Conservation (phyloP, 2,113 vertebrate genomes). For the Sander vitreus region DNA sequence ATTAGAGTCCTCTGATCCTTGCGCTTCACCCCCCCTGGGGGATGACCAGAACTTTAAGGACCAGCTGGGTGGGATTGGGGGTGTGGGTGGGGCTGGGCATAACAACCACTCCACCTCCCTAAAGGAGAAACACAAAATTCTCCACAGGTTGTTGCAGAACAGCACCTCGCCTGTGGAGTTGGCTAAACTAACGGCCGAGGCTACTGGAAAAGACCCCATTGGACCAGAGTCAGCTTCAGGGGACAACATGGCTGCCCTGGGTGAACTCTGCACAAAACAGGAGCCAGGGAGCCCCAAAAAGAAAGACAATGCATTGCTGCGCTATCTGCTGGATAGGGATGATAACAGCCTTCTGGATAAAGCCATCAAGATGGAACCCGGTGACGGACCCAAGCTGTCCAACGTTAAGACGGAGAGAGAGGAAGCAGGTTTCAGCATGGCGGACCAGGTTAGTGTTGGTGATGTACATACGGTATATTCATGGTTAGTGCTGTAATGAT, state of each 20-base stretch:
- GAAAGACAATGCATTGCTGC: conserved; percentile 98
- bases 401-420: conserved; percentile 91
- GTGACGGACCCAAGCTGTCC: conserved; percentile 87
- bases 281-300: conserved; percentile 97
- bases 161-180: conserved; percentile 96
- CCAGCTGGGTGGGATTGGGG: conserved; percentile 67
- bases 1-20: conserved; percentile 90
- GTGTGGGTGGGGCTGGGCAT: conserved; percentile 67
- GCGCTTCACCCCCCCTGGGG: conserved; percentile 84
- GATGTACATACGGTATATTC: not conserved
- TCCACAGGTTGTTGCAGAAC: conserved; percentile 97
- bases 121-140: conserved; percentile 99
- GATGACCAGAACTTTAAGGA: conserved; percentile 89
- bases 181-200: conserved; percentile 96
- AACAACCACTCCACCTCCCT: conserved; percentile 86
- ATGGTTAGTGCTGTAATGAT: not conserved
- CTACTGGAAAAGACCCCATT: conserved; percentile 94
- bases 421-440: conserved; percentile 89
- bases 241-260: conserved; percentile 68
- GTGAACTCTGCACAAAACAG: conserved; percentile 91
- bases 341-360: conserved; percentile 93
- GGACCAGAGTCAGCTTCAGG: conserved; percentile 85
- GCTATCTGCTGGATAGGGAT: conserved; percentile 96
- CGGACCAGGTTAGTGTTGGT: conserved; percentile 88
- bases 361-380: conserved; percentile 90